Evolutionary conservation across 2,113 vertebrate species (phyloP).

Genomic region (Peromyscus polionotus): DNA sequence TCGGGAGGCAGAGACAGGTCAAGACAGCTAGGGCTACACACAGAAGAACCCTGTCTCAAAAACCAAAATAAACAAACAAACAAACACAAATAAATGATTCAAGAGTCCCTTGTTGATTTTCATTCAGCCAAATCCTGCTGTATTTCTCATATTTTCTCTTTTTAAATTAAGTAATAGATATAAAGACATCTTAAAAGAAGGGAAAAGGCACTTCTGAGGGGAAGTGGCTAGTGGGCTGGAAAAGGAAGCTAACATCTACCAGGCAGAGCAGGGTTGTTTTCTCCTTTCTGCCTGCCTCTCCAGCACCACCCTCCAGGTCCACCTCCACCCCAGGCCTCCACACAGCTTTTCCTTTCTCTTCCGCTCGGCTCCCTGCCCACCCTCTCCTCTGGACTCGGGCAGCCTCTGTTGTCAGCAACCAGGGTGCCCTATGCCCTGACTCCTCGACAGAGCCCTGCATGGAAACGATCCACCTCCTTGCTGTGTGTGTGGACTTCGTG

Average conservation of each 20-base stretch:
- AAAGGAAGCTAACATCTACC: background rate
- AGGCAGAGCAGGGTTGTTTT: background rate
- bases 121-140: background rate
- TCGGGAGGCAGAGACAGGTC: background rate
- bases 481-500: background rate
- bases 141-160: background rate
- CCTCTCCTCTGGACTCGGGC: background rate
- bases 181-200: background rate
- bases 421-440: background rate
- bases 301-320: background rate
- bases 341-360: background rate
- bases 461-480: background rate
- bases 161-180: background rate
- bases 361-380: background rate
- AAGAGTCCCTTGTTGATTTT: background rate
- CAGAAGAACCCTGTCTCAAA: background rate
- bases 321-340: background rate
- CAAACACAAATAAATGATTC: background rate
- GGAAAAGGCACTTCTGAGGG: background rate
- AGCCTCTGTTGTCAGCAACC: background rate
- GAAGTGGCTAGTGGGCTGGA: background rate
- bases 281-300: background rate
- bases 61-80: too few species aligned
- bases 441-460: background rate
- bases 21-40: background rate